Evolutionary conservation across 2,888 invertebrate genomes (phyloP).

Genomic region (Conistra vaccinii): DNA sequence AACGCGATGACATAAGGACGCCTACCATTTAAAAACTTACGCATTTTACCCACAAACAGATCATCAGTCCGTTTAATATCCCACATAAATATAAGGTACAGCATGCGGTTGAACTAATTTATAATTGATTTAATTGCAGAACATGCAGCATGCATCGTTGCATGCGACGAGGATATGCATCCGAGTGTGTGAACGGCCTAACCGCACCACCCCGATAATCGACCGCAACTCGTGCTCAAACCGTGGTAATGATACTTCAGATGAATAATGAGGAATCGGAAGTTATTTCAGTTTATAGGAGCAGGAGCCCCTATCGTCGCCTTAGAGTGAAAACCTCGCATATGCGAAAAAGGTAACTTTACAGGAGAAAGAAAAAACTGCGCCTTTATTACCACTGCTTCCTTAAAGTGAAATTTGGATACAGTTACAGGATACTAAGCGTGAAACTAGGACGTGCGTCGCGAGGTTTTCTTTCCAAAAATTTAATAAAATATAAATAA

Average conservation of each 20-base stretch:
- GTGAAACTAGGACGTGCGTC: too few relatives aligned
- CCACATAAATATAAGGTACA: background rate
- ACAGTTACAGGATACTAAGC: too few relatives aligned
- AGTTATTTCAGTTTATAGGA: conserved; percentile 2
- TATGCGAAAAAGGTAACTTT: too few relatives aligned
- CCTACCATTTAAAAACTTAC: background rate
- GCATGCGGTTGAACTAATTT: background rate
- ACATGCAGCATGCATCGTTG: conserved; percentile 2
- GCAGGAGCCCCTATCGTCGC: too few relatives aligned
- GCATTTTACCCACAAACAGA: background rate
- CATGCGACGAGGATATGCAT: conserved; percentile 12
- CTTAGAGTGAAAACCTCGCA: too few relatives aligned
- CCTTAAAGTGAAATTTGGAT: too few relatives aligned
- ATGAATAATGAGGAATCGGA: conserved; percentile 29
- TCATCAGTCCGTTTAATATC: background rate
- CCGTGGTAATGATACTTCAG: conserved; percentile 65
- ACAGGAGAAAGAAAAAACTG: too few relatives aligned
- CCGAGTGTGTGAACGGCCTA: conserved; percentile 47
- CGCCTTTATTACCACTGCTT: too few relatives aligned
- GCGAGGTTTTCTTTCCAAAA: too few relatives aligned
- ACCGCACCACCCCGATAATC: conserved; percentile 59
- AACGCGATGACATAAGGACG: background rate
- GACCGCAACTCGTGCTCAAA: conserved; percentile 69
- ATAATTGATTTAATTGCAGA: conserved; percentile 10
- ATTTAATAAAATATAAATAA: too few relatives aligned